Percentiles rank a stretch among this genome's conserved stretches.
These are phyloP conservation scores for Erpetoichthys calabaricus DNA, from an alignment of 2,797 vertebrate genomes.

Conservation along the genomic window DNA sequence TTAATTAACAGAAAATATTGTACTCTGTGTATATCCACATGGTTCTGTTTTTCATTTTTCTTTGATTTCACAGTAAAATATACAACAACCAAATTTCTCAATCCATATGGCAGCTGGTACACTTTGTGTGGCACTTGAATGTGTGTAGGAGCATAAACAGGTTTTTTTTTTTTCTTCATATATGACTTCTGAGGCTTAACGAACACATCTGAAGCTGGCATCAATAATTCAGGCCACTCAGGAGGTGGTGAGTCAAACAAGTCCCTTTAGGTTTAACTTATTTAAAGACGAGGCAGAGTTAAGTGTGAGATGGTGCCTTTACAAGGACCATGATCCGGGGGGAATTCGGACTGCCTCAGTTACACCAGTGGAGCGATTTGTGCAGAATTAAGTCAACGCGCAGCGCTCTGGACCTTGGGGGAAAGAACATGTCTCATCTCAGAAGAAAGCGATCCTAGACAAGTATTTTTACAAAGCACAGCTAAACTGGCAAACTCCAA, in stretches of 20 bases:
- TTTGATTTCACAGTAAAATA: slow-evolving; percentile 7
- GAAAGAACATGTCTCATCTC: slow-evolving; percentile 53
- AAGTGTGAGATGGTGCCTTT: slow-evolving; percentile 61
- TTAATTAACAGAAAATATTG: no score
- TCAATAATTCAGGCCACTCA: slow-evolving; percentile 87
- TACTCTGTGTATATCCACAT: no score
- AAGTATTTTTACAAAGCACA: slow-evolving; percentile 35
- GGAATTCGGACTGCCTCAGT: slow-evolving; percentile 66
- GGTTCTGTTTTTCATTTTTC: no score
- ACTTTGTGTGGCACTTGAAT: slow-evolving; percentile 29
- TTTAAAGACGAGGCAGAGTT: slow-evolving; percentile 70
- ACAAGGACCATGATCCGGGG: slow-evolving; percentile 55
- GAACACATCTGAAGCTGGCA: slow-evolving; percentile 65
- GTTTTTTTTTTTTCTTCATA: slow-evolving; percentile 27
- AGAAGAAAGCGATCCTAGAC: slow-evolving; percentile 46
- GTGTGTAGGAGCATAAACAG: slow-evolving; percentile 40
- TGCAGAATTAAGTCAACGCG: slow-evolving; percentile 55
- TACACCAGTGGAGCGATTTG: slow-evolving; percentile 56
- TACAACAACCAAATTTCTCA: slow-evolving; percentile 32
- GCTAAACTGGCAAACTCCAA: slow-evolving; percentile 32
- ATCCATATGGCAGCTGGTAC: slow-evolving; percentile 18
- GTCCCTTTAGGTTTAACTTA: slow-evolving; percentile 77
- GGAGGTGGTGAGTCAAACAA: slow-evolving; percentile 56
- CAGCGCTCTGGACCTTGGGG: slow-evolving; percentile 50
- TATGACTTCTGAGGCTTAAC: slow-evolving; percentile 52